A percentile compares a stretch with the other conserved stretches of the same genome.
These are phyloP conservation scores for Apodemia zela DNA, from an alignment of 2,888 invertebrate species.

Conservation along the genomic window DNA sequence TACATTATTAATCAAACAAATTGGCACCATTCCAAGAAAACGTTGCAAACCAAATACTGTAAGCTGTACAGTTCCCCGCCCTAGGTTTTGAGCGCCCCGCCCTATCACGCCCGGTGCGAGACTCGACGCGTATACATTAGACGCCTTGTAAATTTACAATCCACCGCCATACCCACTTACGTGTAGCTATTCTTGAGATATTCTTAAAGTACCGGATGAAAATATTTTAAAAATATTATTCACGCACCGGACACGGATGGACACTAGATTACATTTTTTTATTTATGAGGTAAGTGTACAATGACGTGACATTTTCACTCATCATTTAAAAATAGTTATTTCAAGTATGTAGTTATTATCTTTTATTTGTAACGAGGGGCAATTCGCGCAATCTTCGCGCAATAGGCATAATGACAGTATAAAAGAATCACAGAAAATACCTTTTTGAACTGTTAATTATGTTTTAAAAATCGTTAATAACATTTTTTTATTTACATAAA, in stretches of 20 bases:
- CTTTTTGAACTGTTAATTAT: too few relatives aligned
- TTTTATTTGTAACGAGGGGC: too few relatives aligned
- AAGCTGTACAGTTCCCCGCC: constrained; percentile 44
- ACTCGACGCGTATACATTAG: constrained; percentile 25
- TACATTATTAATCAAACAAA: constrained; percentile 60
- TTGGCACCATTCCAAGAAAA: constrained; percentile 32
- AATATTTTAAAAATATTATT: constrained; percentile 1
- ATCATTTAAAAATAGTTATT: too few relatives aligned
- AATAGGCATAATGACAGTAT: too few relatives aligned
- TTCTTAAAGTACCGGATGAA: constrained; percentile 11
- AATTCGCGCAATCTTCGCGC: too few relatives aligned
- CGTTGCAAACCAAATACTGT: constrained; percentile 45
- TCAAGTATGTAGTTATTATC: too few relatives aligned
- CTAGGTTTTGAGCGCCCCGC: constrained; percentile 53
- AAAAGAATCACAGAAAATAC: too few relatives aligned
- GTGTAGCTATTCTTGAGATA: neutral
- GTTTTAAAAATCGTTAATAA: too few relatives aligned
- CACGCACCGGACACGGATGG: neutral
- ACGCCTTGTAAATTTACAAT: neutral
- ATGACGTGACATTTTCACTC: too few relatives aligned
- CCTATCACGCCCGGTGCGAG: constrained; percentile 55
- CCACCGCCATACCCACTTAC: neutral
- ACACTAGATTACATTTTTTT: neutral
- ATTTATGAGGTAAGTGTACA: too few relatives aligned
- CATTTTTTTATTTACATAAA: too few relatives aligned